These are phyloP conservation scores for Hybognathus amarus DNA, from an alignment of 2,797 vertebrate genomes.

Conservation along the genomic window DNA sequence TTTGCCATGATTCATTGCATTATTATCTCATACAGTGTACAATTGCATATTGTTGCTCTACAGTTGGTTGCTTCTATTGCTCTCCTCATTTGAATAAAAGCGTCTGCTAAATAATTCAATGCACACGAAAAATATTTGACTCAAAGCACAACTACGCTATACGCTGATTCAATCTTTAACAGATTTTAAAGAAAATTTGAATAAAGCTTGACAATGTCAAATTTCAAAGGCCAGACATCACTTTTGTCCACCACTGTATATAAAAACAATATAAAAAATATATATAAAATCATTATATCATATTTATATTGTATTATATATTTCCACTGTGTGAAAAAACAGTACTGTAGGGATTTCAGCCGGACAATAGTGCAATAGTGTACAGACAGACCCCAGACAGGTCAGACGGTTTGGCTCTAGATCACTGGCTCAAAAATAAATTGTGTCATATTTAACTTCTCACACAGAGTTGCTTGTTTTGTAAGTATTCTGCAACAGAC, in stretches of 20 bases:
- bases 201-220: not conserved
- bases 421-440: not conserved
- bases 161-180: not conserved
- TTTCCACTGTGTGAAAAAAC: too few relatives aligned
- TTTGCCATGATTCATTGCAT: not conserved
- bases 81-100: too few relatives aligned
- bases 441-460: conserved; percentile 21
- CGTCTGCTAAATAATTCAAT: too few relatives aligned
- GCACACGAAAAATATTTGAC: too few relatives aligned
- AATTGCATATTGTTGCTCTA: too few relatives aligned
- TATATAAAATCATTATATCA: not conserved
- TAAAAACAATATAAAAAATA: not conserved
- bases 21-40: too few relatives aligned
- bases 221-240: not conserved
- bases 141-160: not conserved
- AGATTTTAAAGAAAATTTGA: not conserved
- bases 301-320: too few relatives aligned
- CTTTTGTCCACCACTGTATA: not conserved
- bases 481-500: not conserved
- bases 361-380: not conserved
- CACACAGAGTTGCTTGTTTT: conserved; percentile 21
- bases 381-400: conserved; percentile 23
- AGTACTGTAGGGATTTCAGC: not conserved
- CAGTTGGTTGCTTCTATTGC: too few relatives aligned
- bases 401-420: not conserved